Conservation (phyloP, 2,888 invertebrate genomes). For the Eilema depressum region DNA sequence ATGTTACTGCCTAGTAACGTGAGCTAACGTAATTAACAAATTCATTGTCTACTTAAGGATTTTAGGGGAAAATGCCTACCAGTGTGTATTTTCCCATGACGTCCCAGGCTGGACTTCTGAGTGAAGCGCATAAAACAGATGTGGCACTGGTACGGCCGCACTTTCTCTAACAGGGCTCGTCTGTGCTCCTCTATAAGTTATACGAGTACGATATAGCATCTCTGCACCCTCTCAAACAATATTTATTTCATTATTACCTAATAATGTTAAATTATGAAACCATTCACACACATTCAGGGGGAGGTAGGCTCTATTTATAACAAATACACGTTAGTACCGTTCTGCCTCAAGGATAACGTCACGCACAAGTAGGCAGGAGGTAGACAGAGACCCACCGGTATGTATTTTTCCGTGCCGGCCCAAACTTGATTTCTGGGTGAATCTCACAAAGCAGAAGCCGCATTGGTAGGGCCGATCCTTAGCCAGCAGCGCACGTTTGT, state of each 20-base stretch:
- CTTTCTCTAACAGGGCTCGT: slow-evolving; percentile 88
- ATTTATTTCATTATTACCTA: slow-evolving; percentile 69
- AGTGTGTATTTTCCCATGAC: slow-evolving; percentile 91
- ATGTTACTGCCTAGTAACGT: slow-evolving; percentile 77
- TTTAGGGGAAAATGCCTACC: slow-evolving; percentile 87
- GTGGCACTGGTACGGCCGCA: slow-evolving; percentile 90
- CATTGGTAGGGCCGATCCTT: slow-evolving; percentile 88
- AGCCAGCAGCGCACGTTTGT: slow-evolving; percentile 81
- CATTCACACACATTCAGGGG: slow-evolving; percentile 84
- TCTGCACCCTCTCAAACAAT: slow-evolving; percentile 76
- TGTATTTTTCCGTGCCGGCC: slow-evolving; percentile 90
- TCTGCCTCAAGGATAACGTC: slow-evolving; percentile 78
- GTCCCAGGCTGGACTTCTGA: slow-evolving; percentile 91
- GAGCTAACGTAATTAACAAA: slow-evolving; percentile 76
- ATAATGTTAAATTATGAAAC: slow-evolving; percentile 62
- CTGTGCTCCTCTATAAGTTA: slow-evolving; percentile 88
- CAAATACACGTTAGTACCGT: slow-evolving; percentile 68
- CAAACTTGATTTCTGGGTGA: slow-evolving; percentile 90
- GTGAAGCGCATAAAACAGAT: slow-evolving; percentile 91
- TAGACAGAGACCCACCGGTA: slow-evolving; percentile 83
- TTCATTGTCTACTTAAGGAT: slow-evolving; percentile 84
- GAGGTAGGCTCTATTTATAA: slow-evolving; percentile 74
- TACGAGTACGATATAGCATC: slow-evolving; percentile 85
- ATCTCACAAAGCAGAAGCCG: slow-evolving; percentile 89
- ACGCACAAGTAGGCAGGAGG: slow-evolving; percentile 73